Evolutionary conservation across 2,113 vertebrate species (phyloP), one percentile per base, ranked within the genome.

Genomic region (Aspiorhynchus laticeps): DNA sequence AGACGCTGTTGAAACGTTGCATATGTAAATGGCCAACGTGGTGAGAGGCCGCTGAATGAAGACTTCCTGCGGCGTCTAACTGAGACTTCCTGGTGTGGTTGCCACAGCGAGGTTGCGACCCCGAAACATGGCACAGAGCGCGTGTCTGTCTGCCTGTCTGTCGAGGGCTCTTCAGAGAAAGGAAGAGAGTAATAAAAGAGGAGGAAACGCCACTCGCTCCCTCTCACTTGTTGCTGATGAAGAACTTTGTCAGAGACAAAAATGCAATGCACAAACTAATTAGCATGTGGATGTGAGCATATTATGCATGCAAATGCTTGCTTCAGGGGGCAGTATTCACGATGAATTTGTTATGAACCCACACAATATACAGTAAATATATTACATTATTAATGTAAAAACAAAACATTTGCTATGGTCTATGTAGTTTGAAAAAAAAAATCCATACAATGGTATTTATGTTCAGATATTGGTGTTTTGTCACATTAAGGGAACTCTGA

Each of bases 21-120:
- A 92, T 93, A 93, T 93, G 90, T 93, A 89, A 92, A 93, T 91
- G 76, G 80, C 77, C 83, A 43, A 73, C 65, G 36, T 63, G 41
- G 73, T 41, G 63, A 63, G 74, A 78, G 81, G 89, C 90, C 93
- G 91, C 83, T 92, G 84, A 76, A 78, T 51, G 88, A 86, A 59
- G 83, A 77, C 61, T 83, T 89, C 85, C 46, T 89, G 88, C 61
- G 19, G 79, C 41, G 89, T 87, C 85, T 86, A 92, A 89, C 86
- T 84, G 85, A 90, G 87, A 86, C 86, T 87, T 85, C 53, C 87
- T 77, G 84, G 88, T 85, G 81, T 88, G 86, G 85, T 81, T 69
- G 87, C 89, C 88, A 90, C n/a, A 12, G 59, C 48, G 69, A 87
- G 90, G 91, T 90, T 69, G 19, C 0, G 84, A 91, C 87, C 89